Base-by-base conservation (phyloP, 2,888 invertebrate genomes). In the Hoplodrina blanda region DNA sequence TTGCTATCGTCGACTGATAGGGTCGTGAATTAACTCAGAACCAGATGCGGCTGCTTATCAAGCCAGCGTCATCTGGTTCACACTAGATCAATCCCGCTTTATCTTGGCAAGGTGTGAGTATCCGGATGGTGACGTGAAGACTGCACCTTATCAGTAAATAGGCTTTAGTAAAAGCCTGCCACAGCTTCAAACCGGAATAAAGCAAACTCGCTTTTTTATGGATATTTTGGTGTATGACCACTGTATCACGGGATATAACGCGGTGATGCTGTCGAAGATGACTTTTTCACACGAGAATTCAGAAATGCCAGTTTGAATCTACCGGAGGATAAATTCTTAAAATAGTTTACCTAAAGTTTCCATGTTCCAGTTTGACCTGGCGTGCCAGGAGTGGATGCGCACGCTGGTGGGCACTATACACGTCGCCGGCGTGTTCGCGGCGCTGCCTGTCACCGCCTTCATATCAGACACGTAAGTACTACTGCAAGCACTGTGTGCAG, bases 381-480 rank as follows among this genome's bases (percentile, higher is more conserved):
- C 92, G 6, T 96, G 95, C 56, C 81, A 93, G 76, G 91, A 91
- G 49, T 97, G 97, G 97, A 96, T 95, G 89, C 93, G 96, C 33
- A 96, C 97, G 0, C 80, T 97, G 81, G 96, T 97, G 70, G 97
- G 97, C 63, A 96, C 97, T 19, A 86, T 96, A 15, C 96, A 96
- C 90, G 96, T 96, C 80, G 91, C 94, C 1, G 97, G 97, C 0
- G 93, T 96, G 60, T 95, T 97, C 81, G 87, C 94, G 0, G 96
- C 97, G 0, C 88, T 97, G 65, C 96, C 96, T 13, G 91, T 96
- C 78, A 95, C 96, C 1, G 96, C 96, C 13, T 93, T 92, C 69
- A 73, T 97, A 33, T 97, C 97, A 0, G 97, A 97, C 85, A 93
- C 93, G 97, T 97, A 81, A 93, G 91, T 85, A 68, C 17, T 25